Conservation (phyloP, 1,140 invertebrate genomes). For the Aphelinus certus region DNA sequence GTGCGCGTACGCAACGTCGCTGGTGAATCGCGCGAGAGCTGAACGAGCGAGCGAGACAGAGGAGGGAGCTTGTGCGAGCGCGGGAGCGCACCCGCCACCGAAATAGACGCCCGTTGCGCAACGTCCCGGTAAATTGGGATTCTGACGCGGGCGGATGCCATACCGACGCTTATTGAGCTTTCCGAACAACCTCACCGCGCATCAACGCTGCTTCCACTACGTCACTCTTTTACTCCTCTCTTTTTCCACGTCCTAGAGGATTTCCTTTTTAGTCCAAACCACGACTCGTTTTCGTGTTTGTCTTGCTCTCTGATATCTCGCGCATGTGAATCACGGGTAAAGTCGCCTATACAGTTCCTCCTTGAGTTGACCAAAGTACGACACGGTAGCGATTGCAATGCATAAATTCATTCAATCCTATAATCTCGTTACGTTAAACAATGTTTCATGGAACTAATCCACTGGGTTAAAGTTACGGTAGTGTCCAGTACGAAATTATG, state of each 20-base stretch:
- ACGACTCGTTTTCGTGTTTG: background rate
- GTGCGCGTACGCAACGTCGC: no score
- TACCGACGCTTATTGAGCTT: constrained; percentile 54
- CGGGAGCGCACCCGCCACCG: constrained; percentile 42
- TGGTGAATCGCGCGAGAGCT: constrained; percentile 21
- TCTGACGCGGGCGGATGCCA: constrained; percentile 57
- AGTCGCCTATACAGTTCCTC: no score
- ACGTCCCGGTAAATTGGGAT: constrained; percentile 56
- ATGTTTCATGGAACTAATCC: no score
- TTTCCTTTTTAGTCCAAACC: background rate
- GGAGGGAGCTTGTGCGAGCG: constrained; percentile 15
- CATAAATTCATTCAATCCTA: no score
- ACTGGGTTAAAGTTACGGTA: no score
- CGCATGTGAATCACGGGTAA: no score
- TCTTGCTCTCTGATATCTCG: background rate
- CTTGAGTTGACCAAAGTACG: no score
- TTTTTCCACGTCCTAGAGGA: background rate
- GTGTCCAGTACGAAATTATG: no score
- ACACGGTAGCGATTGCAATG: no score
- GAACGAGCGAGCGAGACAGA: constrained; percentile 29
- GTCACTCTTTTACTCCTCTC: background rate
- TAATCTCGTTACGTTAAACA: no score
- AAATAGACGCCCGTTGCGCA: constrained; percentile 56
- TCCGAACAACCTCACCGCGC: constrained; percentile 37
- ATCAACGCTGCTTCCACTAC: background rate